Evolutionary conservation across 1,140 invertebrate species (phyloP), one percentile per base, ranked within the genome.

Genomic region (Orius laevigatus): DNA sequence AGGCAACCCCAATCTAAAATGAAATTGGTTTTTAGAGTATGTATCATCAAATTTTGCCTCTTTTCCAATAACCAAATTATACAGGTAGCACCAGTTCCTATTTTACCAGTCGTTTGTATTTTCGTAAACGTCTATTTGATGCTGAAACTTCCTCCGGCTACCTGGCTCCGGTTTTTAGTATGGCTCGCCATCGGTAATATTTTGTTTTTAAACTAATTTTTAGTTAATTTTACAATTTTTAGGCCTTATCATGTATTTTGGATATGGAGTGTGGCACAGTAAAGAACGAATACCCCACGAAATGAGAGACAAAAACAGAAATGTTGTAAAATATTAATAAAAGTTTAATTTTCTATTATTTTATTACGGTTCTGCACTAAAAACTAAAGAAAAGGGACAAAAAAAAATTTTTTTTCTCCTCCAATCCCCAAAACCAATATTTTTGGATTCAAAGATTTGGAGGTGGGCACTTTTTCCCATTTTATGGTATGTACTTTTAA

Each of bases 91-190:
- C 60, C 75, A 1, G 78, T 84, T 11, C 81, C 81, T 11, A 63
- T 79, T n/a, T 55, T 82, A 33, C 79, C 81, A 8, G 66, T 68
- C 5, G 16, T 78, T 1, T 79, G 75, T 54, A 72, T 82, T 40
- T 63, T 80, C n/a, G 65, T 77, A 33, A 84, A 84, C 55, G 62
- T 77, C 33, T 73, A 76, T 51, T 62, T 84, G 2, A 83, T 82
- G 74, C 62, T 76, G 58, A 75, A 76, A 57, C 58, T 84, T 11
- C 67, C 73, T 18, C 12, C n/a, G 1, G 18, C 15, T 25, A 57
- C 55, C 2, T 57, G 56, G 56, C 41, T 49, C 1, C 50, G 55
- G 25, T 57, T 57, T 38, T 16, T 49, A 2, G n/a, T 56, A 35
- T 57, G 56, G 56, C 51, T 57, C 10, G 9, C 50, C 4, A 35